phyloP scores from a whole-genome alignment of 2,888 invertebrate species.

The Eueremaeus valkanovi region DNA sequence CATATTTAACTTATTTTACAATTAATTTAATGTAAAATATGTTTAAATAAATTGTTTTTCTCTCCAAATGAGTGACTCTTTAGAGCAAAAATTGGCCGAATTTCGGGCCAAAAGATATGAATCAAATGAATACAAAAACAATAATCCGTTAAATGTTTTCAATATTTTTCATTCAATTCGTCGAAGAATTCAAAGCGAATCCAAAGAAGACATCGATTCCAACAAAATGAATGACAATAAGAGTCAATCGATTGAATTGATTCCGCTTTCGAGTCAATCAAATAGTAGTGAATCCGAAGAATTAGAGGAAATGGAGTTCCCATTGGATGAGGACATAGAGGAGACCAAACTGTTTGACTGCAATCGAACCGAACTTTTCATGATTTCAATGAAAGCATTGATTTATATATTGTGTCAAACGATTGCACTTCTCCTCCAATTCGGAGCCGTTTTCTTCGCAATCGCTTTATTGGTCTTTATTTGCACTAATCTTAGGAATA shows the following conservation, averaged over 20 bases:
- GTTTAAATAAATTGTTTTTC: neutral
- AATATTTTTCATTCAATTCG: conserved; percentile 24
- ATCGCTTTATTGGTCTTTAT: conserved; percentile 72
- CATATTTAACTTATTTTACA: neutral
- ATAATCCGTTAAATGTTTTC: neutral
- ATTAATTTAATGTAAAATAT: no score
- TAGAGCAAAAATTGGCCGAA: conserved; percentile 3
- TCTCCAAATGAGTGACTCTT: neutral
- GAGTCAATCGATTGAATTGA: neutral
- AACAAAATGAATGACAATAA: neutral
- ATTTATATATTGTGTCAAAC: conserved; percentile 36
- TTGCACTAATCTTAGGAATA: conserved; percentile 75
- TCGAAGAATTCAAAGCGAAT: neutral
- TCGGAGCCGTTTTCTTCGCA: conserved; percentile 85
- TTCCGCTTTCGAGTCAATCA: neutral
- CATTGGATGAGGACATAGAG: conserved; percentile 9
- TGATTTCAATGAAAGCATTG: neutral
- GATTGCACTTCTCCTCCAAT: conserved; percentile 65
- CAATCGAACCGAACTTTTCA: neutral
- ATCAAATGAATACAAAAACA: neutral
- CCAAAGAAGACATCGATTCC: neutral
- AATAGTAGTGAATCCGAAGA: neutral
- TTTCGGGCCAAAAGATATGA: neutral
- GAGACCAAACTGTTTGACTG: conserved; percentile 9
- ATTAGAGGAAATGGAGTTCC: neutral